Evolutionary conservation across 2,797 vertebrate genomes (phyloP), one percentile per base, ranked within the genome.

Genomic region (Trichosurus vulpecula): DNA sequence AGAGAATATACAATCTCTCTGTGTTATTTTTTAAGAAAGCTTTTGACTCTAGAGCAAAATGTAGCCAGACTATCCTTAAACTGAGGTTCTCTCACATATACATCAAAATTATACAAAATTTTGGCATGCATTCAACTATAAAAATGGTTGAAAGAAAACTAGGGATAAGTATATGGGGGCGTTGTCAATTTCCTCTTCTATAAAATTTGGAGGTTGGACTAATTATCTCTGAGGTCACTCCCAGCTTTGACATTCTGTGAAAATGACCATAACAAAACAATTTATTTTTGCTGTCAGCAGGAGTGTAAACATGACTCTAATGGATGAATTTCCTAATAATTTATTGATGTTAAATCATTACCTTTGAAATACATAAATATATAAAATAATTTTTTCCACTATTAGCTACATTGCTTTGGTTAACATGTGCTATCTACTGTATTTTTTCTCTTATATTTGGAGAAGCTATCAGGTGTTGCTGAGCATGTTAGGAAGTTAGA

Each of bases 371-470:
- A 55, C 0, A 47, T 0, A n/a, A 81, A 81, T 81, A 6, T 81
- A 74, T 74, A 47, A 81, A 81, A n/a, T 3, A 1, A 81, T 4
- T 87, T 90, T 93, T 57, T 41, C 53, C 93, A 66, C 9, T 97
- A 27, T 87, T 93, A 90, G 31, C 1, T 92, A 6, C 41, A 93
- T 58, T 52, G 66, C 57, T 54, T 66, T 94, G 29, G 52, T 92
- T 35, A 47, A 0, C 6, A 87, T 47, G 1, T 35, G 47, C 8
- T 87, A 61, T 58, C 27, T 27, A 29, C 6, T 9, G 56, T 29
- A 30, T 74, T 91, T 94, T 91, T 95, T n/a, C 91, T 93, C 0
- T 30, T 14, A 74, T 35, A 90, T 94, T 96, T 66, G 35, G 1
- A 54, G n/a, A 74, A 41, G 16, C 16, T 74, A 41, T 74, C 6